A percentile compares a stretch with the other conserved stretches of the same genome.
Conservation (phyloP, 2,113 vertebrate genomes). For the Myrmecobius fasciatus region DNA sequence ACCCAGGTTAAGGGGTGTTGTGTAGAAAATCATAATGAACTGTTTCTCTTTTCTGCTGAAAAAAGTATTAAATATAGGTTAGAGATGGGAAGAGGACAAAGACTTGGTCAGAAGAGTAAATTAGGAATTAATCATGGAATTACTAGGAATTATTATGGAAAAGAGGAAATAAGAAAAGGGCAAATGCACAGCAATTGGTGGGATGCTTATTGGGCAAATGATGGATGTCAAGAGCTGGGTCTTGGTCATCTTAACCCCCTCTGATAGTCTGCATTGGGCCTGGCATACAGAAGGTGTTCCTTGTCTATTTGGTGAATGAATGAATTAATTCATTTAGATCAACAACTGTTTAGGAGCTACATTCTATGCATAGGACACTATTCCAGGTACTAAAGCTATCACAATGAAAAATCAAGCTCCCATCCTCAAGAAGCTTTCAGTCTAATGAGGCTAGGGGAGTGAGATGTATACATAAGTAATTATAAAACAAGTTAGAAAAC, state of each 20-base stretch:
- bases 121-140: not conserved
- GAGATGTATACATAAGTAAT: not conserved
- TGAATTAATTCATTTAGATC: not conserved
- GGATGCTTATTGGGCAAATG: not conserved
- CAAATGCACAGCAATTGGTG: not conserved
- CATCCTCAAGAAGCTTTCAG: not conserved
- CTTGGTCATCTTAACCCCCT: not conserved
- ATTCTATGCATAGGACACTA: not conserved
- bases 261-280: not conserved
- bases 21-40: not conserved
- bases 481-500: not conserved
- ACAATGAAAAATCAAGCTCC: not conserved
- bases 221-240: not conserved
- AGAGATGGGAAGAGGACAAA: not conserved
- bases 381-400: not conserved
- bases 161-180: not conserved
- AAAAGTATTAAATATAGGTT: not conserved
- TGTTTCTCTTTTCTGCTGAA: not conserved
- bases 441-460: not conserved
- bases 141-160: not conserved
- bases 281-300: not conserved
- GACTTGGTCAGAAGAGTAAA: not conserved
- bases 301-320: not conserved
- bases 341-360: not conserved
- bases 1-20: accelerated